Conservation (phyloP, 2,797 vertebrate species). For the Pogoniulus pusillus region DNA sequence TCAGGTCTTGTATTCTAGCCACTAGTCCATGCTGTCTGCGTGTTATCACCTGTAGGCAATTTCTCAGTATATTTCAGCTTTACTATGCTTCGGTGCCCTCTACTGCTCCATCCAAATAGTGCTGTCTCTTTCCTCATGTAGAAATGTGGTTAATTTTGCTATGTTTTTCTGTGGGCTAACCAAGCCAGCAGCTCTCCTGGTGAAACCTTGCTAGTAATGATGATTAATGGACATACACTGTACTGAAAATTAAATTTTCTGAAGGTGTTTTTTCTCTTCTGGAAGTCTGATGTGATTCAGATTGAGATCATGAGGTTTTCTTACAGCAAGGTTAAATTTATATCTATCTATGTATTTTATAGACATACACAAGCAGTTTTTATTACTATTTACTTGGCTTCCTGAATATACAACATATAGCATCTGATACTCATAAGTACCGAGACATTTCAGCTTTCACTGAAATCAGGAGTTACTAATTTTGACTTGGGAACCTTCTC, state of each 20-base stretch:
- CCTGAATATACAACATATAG: background rate
- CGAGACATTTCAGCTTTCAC: background rate
- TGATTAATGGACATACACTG: background rate
- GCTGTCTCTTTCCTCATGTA: background rate
- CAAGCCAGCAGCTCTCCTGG: background rate
- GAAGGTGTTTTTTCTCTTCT: background rate
- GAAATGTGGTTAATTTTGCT: background rate
- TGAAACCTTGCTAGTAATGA: background rate
- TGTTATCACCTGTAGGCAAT: background rate
- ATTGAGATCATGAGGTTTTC: background rate
- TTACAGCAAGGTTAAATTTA: background rate
- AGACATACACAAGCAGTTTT: background rate
- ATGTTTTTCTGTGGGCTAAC: background rate
- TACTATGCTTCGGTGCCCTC: constrained; percentile 63
- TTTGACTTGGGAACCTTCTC: background rate
- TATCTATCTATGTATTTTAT: too few species aligned
- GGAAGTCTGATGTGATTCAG: background rate
- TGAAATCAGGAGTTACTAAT: background rate
- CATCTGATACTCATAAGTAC: background rate
- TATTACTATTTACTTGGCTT: background rate
- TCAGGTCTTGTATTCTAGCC: background rate
- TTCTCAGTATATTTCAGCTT: background rate
- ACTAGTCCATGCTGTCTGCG: background rate
- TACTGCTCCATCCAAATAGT: constrained; percentile 48
- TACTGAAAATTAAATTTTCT: background rate